Conservation (phyloP, 2,113 vertebrate species). For the Solea solea region DNA sequence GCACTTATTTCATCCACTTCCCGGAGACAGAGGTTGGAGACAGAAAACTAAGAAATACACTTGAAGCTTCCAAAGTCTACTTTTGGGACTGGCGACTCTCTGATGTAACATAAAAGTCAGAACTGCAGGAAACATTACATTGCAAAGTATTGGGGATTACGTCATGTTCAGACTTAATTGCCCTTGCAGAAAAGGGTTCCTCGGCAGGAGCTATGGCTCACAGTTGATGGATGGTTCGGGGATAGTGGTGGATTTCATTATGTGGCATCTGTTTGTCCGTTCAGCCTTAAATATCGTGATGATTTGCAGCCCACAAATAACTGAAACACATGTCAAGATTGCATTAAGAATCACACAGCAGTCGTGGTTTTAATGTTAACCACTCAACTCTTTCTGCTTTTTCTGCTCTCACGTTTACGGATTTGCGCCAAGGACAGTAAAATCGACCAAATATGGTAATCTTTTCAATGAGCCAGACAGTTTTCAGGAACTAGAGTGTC, state of each 20-base stretch:
- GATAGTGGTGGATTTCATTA: slow-evolving; percentile 1
- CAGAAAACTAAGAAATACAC: slow-evolving; percentile 54
- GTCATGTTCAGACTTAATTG: slow-evolving; percentile 28
- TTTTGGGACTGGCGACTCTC: slow-evolving; percentile 33
- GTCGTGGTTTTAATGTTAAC: not conserved
- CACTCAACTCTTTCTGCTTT: not conserved
- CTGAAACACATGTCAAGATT: not conserved
- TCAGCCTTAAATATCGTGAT: slow-evolving; percentile 7
- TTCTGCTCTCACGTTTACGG: not conserved
- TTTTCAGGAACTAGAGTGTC: slow-evolving; percentile 23
- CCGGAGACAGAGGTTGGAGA: slow-evolving; percentile 59
- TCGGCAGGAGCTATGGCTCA: slow-evolving; percentile 8
- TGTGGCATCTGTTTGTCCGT: slow-evolving; percentile 23
- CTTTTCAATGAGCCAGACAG: not conserved
- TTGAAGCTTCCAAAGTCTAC: slow-evolving; percentile 30
- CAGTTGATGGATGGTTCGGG: slow-evolving; percentile 26
- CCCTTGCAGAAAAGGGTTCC: slow-evolving; percentile 24
- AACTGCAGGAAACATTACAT: slow-evolving; percentile 33
- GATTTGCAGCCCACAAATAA: slow-evolving; percentile 1
- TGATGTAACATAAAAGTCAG: slow-evolving; percentile 47
- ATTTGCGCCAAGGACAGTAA: not conserved
- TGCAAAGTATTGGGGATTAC: slow-evolving; percentile 14
- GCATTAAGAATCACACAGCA: not conserved
- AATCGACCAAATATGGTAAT: slow-evolving; percentile 5
- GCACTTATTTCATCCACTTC: slow-evolving; percentile 66